Conservation (phyloP, 2,113 vertebrate species). For the Tychaedon coryphoeus region DNA sequence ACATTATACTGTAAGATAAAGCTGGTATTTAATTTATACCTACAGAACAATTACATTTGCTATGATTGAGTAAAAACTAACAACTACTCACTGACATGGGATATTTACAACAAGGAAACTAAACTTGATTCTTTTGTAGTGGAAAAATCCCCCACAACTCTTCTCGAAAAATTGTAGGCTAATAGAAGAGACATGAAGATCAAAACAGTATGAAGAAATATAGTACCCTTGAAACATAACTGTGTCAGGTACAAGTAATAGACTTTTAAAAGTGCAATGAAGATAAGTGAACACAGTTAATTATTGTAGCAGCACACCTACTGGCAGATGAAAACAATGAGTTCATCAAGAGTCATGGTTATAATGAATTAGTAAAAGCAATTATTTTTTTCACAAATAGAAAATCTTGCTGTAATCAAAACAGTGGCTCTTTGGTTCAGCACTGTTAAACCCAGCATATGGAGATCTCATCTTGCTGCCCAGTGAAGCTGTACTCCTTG, state of each 20-base stretch:
- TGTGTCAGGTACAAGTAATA: neutral
- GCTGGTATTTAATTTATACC: neutral
- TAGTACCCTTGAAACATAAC: neutral
- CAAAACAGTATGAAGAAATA: neutral
- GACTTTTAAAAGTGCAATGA: neutral
- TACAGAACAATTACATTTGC: neutral
- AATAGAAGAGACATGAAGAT: neutral
- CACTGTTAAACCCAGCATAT: neutral
- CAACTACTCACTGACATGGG: neutral
- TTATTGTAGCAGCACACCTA: neutral
- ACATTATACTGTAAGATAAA: neutral
- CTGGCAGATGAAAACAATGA: neutral
- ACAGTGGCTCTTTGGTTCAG: neutral
- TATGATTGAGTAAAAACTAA: neutral
- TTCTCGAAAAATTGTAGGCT: neutral
- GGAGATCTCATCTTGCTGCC: neutral
- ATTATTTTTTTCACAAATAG: neutral
- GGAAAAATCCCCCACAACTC: rapidly evolving
- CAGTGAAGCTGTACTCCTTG: neutral
- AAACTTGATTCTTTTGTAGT: neutral
- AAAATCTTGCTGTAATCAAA: neutral
- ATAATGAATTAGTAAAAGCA: neutral
- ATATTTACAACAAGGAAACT: neutral
- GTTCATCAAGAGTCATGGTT: neutral
- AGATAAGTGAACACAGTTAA: neutral